These are phyloP conservation scores for Platysternon megacephalum DNA, from an alignment of 2,113 vertebrate genomes.

Conservation along the genomic window DNA sequence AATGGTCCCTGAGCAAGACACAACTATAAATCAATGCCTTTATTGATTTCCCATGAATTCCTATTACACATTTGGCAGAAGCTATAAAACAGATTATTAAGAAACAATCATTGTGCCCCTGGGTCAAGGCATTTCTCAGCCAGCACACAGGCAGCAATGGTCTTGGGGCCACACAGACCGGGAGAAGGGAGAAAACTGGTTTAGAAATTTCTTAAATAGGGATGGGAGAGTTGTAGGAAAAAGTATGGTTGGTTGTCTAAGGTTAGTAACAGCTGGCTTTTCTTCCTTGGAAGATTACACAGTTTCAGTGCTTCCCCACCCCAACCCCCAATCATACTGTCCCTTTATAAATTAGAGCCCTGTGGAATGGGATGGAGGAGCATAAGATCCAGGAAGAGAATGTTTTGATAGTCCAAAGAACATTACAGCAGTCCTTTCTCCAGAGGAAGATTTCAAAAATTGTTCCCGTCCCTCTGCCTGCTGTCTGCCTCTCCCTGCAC, in stretches of 20 bases:
- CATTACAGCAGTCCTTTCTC: background rate
- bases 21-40: background rate
- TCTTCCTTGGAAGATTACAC: too few species aligned
- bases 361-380: background rate
- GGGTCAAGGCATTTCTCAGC: background rate
- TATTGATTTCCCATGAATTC: background rate
- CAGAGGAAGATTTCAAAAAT: background rate
- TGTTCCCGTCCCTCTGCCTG: background rate
- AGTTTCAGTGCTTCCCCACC: too few species aligned
- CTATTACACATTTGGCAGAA: background rate
- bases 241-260: background rate
- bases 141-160: background rate
- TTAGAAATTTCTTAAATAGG: background rate
- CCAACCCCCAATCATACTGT: too few species aligned
- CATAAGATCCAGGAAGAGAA: background rate
- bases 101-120: background rate
- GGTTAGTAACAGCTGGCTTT: too few species aligned
- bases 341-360: too few species aligned
- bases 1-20: background rate
- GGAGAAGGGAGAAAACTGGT: background rate
- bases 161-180: too few species aligned
- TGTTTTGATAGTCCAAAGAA: too few species aligned
- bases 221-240: background rate
- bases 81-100: background rate
- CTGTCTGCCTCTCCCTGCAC: background rate